phyloP scores from a whole-genome alignment of 2,113 vertebrate species.

The Clarias gariepinus region DNA sequence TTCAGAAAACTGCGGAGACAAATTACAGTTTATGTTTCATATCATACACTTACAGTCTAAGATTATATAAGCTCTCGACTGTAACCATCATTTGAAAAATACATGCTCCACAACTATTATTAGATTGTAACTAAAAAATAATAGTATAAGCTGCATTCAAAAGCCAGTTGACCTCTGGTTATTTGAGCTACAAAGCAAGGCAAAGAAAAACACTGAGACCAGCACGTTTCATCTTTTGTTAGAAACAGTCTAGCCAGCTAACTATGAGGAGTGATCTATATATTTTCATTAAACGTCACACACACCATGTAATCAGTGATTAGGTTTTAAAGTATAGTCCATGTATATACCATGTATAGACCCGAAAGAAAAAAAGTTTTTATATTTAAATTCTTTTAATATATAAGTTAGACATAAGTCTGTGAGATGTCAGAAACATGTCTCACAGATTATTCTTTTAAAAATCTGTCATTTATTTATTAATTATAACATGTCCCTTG shows the following conservation, averaged over 20 bases:
- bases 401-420: too few species aligned
- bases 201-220: background rate
- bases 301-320: background rate
- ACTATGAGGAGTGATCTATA: background rate
- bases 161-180: too few species aligned
- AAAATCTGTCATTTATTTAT: too few species aligned
- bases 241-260: background rate
- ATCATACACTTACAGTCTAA: background rate
- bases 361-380: too few species aligned
- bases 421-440: too few species aligned
- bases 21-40: conserved; percentile 22
- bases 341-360: background rate
- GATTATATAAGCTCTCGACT: background rate
- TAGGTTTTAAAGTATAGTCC: background rate
- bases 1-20: conserved; percentile 32
- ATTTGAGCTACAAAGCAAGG: too few species aligned
- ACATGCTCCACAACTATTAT: background rate
- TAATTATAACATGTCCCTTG: too few species aligned
- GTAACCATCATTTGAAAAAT: background rate
- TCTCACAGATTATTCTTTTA: too few species aligned
- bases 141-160: background rate
- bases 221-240: background rate
- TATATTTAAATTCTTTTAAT: too few species aligned
- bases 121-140: background rate
- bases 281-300: background rate